Evolutionary conservation across 2,888 invertebrate genomes (phyloP), one percentile per base, ranked within the genome.

Genomic region (Drymonia ruficornis): DNA sequence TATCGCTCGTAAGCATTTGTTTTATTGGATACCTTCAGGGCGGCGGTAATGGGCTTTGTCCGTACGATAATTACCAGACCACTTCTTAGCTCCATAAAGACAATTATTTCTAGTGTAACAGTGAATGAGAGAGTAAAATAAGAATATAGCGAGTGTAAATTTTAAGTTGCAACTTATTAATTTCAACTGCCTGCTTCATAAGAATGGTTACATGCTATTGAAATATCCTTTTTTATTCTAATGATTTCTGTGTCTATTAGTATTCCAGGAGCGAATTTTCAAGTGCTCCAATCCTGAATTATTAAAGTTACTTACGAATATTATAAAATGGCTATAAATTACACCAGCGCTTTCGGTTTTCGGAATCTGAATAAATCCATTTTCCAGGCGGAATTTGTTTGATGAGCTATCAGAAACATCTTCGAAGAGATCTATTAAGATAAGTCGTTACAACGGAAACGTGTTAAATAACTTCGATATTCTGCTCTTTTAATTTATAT

Each of bases 11-110:
- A 63, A 65, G 67, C 55, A 65, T 63, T 67, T 60, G 49, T 66
- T 70, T 66, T 69, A 70, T 69, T 62, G 49, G 53, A 31, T 57
- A 62, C 53, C 61, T 70, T 69, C 60, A 60, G 49, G 55, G 47
- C 44, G 45, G 29, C 48, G 50, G 49, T 61, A 55, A 61, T 60
- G 56, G 55, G 59, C 46, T 65, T 50, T 56, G 55, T 59, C 49
- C 45, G 40, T 40, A 44, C 43, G 53, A 45, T 58, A 43, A 60
- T 62, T 53, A 47, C 47, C 42, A 58, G 52, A 56, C 52, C 28
- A 59, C 62, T 65, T 56, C 53, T 55, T 56, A 49, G 2, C 2
- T 9, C 16, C 16, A 16, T 16, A 40, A 40, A 16, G 15, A 6
- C n/a, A 16, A 1, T n/a, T 38, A n/a, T 2, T 38, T 16, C 11